Base-by-base conservation (phyloP, 1,140 invertebrate species). In the Sinella curviseta region DNA sequence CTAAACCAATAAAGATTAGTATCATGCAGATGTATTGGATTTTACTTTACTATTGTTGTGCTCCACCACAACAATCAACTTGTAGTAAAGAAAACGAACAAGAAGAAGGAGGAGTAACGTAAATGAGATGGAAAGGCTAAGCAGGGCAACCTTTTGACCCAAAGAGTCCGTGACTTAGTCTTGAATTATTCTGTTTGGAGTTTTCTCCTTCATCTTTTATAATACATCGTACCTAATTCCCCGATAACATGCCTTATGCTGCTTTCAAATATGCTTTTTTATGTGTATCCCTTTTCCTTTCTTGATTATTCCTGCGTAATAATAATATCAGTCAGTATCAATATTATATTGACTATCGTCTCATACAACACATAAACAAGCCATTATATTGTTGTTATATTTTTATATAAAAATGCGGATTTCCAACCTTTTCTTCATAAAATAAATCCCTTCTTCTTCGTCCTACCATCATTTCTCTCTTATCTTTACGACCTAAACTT, bases 91-190 rank as follows among this genome's bases (percentile, higher is more conserved):
- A n/a, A 65, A 65, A 65, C 16, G 24, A n/a, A 26, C 26, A 70
- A 31, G 8, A 33, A 70, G 12, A 16, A 70, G 65, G 65, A 70
- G 65, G 65, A 70, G 65, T 70, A 70, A 31, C 26, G 26, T 30
- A 70, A 31, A 70, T 33, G 65, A 70, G 31, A 70, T 33, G 65
- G 65, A 70, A 70, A 30, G 65, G 65, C 65, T 70, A 70, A 70
- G 30, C 65, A 70, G 65, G 28, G 28, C 26, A 70, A 70, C 65
- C 65, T 70, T 70, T 70, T 70, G 65, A 70, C 65, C 26, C 30
- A 14, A 65, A n/a, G n/a, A 70, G 65, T 70, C 65, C 65, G 65
- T 70, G 65, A 70, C 65, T 70, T 70, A 31, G 28, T 3, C 28
- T 70, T 14, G 26, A 31, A 30, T 70, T 48, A 8, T 48, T 48